Conservation (phyloP, 2,113 vertebrate genomes). For the Thunnus maccoyii region DNA sequence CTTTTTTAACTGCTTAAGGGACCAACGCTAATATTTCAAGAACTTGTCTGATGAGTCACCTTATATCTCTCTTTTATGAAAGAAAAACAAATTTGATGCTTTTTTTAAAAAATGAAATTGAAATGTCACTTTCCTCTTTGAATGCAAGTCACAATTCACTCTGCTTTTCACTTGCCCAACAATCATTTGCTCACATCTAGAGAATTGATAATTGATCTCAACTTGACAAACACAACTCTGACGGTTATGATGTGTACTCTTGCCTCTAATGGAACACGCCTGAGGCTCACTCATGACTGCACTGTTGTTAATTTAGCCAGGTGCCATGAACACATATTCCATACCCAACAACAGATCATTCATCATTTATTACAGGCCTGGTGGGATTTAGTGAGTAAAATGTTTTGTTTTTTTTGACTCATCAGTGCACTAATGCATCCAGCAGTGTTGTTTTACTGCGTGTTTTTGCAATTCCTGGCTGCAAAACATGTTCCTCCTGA, state of each 20-base stretch:
- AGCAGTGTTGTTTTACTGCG: neutral
- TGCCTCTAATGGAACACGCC: neutral
- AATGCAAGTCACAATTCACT: no score
- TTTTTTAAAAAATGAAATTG: no score
- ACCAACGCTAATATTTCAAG: neutral
- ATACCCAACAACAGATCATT: slow-evolving; percentile 6
- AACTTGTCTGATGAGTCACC: neutral
- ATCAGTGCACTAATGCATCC: neutral
- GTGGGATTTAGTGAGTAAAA: neutral
- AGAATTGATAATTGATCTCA: neutral
- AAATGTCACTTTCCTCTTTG: no score
- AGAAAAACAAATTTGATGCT: neutral
- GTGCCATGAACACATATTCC: slow-evolving; percentile 8
- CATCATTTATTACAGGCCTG: neutral
- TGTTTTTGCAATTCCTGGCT: no score
- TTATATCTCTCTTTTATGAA: neutral
- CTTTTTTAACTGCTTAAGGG: neutral
- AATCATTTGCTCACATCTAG: neutral
- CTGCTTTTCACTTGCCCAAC: neutral
- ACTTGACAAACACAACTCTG: neutral
- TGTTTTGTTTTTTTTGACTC: neutral
- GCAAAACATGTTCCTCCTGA: no score
- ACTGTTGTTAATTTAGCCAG: neutral
- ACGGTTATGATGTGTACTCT: neutral
- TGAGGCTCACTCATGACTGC: neutral